These are phyloP conservation scores for Oxygymnocypris stewartii DNA, from an alignment of 2,113 vertebrate genomes.

Conservation along the genomic window DNA sequence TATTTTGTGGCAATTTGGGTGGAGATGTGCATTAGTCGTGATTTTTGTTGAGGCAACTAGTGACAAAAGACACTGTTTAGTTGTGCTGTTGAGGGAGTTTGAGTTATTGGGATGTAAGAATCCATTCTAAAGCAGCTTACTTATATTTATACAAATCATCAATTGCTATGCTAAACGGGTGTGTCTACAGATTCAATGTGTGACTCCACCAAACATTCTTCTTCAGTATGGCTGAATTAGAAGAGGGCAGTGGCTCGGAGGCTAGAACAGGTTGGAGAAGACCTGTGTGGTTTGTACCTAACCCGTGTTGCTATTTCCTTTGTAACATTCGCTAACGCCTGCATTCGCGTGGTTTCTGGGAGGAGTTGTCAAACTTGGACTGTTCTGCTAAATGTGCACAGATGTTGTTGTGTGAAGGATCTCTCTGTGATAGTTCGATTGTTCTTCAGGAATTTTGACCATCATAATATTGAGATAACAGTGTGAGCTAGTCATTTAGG, in stretches of 20 bases:
- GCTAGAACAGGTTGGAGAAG: constrained; percentile 32
- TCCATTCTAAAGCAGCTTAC: background rate
- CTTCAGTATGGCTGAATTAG: background rate
- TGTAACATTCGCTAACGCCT: background rate
- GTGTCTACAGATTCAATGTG: constrained; percentile 1
- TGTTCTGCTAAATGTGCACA: background rate
- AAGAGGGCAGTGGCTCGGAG: constrained; percentile 22
- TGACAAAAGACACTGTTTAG: background rate
- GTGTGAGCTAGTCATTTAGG: background rate
- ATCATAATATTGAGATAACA: background rate
- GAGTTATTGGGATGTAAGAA: background rate
- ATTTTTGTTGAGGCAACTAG: constrained; percentile 46
- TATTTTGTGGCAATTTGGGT: constrained; percentile 59
- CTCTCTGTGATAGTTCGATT: background rate
- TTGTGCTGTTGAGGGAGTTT: background rate
- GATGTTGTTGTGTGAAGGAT: background rate
- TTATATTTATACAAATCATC: background rate
- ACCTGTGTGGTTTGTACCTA: background rate
- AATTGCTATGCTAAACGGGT: constrained; percentile 21
- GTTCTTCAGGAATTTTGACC: background rate
- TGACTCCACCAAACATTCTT: constrained; percentile 22
- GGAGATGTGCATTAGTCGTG: constrained; percentile 70
- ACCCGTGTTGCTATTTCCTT: background rate
- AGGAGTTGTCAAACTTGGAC: background rate
- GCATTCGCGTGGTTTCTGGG: background rate